A percentile compares a stretch with the other conserved stretches of the same genome.
Conservation (phyloP, 2,113 vertebrate genomes). For the Pedetes capensis region DNA sequence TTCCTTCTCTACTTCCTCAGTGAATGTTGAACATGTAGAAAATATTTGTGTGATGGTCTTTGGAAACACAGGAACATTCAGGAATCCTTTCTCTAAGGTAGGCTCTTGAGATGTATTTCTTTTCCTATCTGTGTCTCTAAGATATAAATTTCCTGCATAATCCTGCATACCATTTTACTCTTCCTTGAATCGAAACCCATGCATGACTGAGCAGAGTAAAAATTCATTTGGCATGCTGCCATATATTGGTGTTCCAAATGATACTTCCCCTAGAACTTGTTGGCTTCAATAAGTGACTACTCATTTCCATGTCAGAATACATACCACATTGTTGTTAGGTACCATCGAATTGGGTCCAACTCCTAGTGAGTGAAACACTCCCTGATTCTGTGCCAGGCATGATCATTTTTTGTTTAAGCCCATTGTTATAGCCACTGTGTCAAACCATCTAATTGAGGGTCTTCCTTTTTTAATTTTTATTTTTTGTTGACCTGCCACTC, state of each 20-base stretch:
- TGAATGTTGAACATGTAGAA: background rate
- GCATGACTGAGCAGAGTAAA: background rate
- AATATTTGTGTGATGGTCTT: background rate
- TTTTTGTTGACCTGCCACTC: too few relatives aligned
- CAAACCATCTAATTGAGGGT: too few relatives aligned
- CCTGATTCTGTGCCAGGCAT: too few relatives aligned
- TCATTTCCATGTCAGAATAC: background rate
- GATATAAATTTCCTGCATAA: background rate
- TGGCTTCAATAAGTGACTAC: background rate
- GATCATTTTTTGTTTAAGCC: too few relatives aligned
- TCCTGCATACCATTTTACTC: background rate
- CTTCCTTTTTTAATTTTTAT: too few relatives aligned
- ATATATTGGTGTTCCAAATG: background rate
- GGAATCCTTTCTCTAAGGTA: background rate
- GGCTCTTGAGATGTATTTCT: slow-evolving; percentile 20
- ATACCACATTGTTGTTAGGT: too few relatives aligned
- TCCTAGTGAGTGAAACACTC: too few relatives aligned
- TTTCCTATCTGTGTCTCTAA: background rate
- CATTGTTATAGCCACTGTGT: too few relatives aligned
- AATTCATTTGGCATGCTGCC: background rate
- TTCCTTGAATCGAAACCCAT: slow-evolving; percentile 28
- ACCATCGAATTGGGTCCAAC: too few relatives aligned
- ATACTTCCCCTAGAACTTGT: background rate
- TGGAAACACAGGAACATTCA: background rate
- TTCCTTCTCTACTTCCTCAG: background rate